phyloP scores from a whole-genome alignment of 2,113 vertebrate species.

The Paramormyrops kingsleyae region DNA sequence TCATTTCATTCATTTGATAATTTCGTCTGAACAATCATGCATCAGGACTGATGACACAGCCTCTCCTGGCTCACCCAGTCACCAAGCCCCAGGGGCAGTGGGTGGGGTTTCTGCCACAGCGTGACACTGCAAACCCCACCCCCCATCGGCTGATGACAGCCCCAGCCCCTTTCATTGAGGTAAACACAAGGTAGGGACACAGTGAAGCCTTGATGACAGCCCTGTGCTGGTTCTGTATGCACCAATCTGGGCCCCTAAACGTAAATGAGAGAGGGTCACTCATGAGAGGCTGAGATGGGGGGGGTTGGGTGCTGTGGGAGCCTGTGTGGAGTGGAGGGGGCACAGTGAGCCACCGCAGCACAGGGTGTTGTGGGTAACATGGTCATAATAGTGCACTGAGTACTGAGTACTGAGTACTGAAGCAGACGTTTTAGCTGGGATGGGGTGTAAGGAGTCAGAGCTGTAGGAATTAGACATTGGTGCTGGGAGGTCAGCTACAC shows the following conservation, averaged over 20 bases:
- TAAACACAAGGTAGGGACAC: slow-evolving; percentile 32
- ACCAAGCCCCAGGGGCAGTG: background rate
- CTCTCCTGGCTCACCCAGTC: background rate
- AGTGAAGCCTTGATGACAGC: slow-evolving; percentile 38
- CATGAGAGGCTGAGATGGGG: background rate
- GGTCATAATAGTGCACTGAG: background rate
- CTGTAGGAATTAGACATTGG: background rate
- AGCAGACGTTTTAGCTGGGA: background rate
- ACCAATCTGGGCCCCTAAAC: background rate
- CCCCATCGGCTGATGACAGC: slow-evolving; percentile 40
- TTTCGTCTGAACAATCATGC: background rate
- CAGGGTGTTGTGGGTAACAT: background rate
- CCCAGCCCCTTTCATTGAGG: slow-evolving; percentile 42
- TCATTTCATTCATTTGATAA: background rate
- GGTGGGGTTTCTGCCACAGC: background rate
- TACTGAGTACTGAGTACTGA: background rate
- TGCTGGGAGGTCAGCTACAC: background rate
- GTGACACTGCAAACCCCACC: background rate
- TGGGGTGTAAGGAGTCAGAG: background rate
- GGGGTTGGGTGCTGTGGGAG: slow-evolving; percentile 28
- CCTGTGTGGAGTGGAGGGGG: slow-evolving; percentile 21
- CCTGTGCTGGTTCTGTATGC: background rate
- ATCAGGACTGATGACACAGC: background rate
- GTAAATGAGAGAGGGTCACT: background rate
- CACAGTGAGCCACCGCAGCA: background rate